Evolutionary conservation across 2,888 invertebrate genomes (phyloP).

Genomic region (Eristalis tenax): DNA sequence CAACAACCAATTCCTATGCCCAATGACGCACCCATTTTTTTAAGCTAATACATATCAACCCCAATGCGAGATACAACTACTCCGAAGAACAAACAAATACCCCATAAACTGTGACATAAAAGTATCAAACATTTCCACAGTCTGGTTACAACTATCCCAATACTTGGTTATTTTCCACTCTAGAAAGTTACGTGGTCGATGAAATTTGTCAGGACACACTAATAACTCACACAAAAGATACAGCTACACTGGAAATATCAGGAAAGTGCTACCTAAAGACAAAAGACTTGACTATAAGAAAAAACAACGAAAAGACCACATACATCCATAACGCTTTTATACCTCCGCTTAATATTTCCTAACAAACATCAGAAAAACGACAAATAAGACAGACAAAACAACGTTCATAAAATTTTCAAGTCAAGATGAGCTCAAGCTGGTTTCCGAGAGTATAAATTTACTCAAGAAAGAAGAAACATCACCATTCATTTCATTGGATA

Average conservation of each 20-base stretch:
- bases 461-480: not conserved
- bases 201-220: conserved; percentile 4
- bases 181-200: not conserved
- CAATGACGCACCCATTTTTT: conserved; percentile 19
- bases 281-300: not conserved
- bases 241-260: conserved; percentile 3
- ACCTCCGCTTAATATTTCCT: conserved; percentile 6
- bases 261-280: conserved; percentile 9
- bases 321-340: not conserved
- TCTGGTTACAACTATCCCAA: not conserved
- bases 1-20: conserved; percentile 12
- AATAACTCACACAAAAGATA: not conserved
- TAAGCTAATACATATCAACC: conserved; percentile 6
- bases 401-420: not conserved
- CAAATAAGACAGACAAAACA: not conserved
- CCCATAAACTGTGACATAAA: not conserved
- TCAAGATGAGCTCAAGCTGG: conserved; percentile 1
- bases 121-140: not conserved
- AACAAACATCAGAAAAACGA: not conserved
- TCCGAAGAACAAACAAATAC: not conserved
- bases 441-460: not conserved
- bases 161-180: conserved; percentile 2
- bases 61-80: not conserved
- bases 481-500: not conserved
- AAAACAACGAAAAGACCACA: not conserved